These are phyloP conservation scores for Micoletzkya japonica DNA, from an alignment of 2,888 invertebrate species.

Conservation along the genomic window DNA sequence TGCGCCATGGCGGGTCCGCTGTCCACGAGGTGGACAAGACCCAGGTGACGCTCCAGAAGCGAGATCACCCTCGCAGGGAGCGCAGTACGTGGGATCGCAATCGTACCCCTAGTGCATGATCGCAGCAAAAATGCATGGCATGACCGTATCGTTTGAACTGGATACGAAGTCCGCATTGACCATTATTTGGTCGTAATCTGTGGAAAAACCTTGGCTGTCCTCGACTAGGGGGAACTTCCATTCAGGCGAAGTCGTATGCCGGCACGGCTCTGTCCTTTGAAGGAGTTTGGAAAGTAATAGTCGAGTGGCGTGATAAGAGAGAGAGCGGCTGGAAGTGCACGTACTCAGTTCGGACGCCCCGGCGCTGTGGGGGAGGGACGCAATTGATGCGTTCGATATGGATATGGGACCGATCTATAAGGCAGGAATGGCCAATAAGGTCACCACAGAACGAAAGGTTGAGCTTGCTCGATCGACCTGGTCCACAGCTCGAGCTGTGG, in stretches of 20 bases:
- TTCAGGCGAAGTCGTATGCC: constrained; percentile 5
- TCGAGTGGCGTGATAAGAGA: neutral
- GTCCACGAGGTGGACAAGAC: neutral
- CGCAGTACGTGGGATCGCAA: too few relatives aligned
- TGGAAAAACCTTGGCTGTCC: constrained; percentile 25
- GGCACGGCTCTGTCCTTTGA: constrained; percentile 7
- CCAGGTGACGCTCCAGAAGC: neutral
- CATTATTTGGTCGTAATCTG: neutral
- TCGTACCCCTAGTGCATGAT: neutral
- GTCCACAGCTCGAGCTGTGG: neutral
- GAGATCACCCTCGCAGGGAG: too few relatives aligned
- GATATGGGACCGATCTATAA: constrained; percentile 20
- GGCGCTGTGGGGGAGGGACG: constrained; percentile 24
- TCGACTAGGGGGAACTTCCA: neutral
- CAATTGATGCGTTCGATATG: constrained; percentile 16
- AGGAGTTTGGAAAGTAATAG: constrained; percentile 4
- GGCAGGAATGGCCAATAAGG: constrained; percentile 5
- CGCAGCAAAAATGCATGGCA: neutral
- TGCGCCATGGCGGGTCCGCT: neutral
- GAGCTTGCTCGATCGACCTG: too few relatives aligned
- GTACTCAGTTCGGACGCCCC: constrained; percentile 8
- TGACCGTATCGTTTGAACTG: constrained; percentile 9
- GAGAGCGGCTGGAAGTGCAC: neutral
- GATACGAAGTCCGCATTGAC: constrained; percentile 20
- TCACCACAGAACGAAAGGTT: too few relatives aligned